Conservation (phyloP, 2,797 vertebrate genomes). For the Nannoperca australis region DNA sequence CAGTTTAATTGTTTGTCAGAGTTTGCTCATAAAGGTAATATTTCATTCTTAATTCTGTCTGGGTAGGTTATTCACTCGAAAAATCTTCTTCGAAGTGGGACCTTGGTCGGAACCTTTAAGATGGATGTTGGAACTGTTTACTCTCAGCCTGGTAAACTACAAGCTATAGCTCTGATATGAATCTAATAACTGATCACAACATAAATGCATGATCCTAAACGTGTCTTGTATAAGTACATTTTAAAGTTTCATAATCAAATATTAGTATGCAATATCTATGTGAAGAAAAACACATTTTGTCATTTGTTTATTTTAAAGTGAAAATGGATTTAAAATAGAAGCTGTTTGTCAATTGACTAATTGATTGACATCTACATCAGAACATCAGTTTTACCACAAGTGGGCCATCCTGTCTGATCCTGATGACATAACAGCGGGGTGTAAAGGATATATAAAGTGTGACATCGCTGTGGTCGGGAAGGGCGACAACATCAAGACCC, state of each 20-base stretch:
- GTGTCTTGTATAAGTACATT: background rate
- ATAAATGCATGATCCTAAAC: background rate
- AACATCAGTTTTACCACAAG: constrained; percentile 98
- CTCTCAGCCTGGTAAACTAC: constrained; percentile 89
- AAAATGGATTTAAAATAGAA: background rate
- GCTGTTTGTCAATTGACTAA: background rate
- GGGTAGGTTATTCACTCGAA: constrained; percentile 97
- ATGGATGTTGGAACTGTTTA: constrained; percentile 97
- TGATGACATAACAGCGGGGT: constrained; percentile 92
- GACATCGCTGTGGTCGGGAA: constrained; percentile 95
- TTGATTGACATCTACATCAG: constrained; percentile 72
- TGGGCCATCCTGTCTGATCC: constrained; percentile 96
- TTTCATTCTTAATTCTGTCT: constrained; percentile 22
- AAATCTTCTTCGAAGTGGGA: constrained; percentile 96
- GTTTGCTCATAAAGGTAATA: constrained; percentile 10
- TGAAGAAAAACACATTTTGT: background rate
- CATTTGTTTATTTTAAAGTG: background rate
- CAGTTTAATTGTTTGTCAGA: background rate
- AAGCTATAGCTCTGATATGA: background rate
- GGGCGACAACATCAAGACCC: constrained; percentile 97
- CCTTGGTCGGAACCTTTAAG: constrained; percentile 95
- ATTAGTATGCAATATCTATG: background rate
- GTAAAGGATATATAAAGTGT: constrained; percentile 97
- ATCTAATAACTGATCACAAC: background rate
- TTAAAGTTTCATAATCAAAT: background rate